Evolutionary conservation across 2,113 vertebrate species (phyloP).

Genomic region (Rhombomys opimus): DNA sequence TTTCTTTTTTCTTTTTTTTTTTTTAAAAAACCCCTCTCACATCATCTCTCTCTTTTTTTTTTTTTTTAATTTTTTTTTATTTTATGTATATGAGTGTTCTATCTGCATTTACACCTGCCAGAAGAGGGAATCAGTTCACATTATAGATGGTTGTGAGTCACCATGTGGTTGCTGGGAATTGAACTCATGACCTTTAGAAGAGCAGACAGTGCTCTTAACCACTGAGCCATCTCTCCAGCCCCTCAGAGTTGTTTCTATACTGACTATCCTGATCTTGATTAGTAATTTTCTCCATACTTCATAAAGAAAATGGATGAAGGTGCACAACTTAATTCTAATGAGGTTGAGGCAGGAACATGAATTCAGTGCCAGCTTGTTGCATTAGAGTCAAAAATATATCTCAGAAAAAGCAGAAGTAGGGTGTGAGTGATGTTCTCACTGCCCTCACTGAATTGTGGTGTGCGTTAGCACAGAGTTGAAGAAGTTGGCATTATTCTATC

Average conservation of each 20-base stretch:
- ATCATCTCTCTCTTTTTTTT: no score
- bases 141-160: no score
- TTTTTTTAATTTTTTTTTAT: no score
- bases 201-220: no score
- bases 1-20: no score
- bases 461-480: not conserved
- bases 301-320: not conserved
- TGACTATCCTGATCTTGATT: not conserved
- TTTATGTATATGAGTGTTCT: no score
- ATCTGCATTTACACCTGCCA: no score
- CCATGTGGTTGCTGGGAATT: no score
- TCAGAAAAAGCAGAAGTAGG: not conserved
- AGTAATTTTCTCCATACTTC: not conserved
- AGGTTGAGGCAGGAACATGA: not conserved
- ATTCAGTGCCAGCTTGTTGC: not conserved
- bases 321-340: not conserved
- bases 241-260: conserved; percentile 22
- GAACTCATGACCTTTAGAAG: no score
- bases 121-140: no score
- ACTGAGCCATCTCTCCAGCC: no score
- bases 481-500: not conserved
- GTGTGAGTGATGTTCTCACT: not conserved
- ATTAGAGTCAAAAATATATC: conserved; percentile 42
- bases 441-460: not conserved
- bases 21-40: no score